These are phyloP conservation scores for Psilopsiagon aymara DNA, from an alignment of 2,113 vertebrate genomes.

Conservation along the genomic window DNA sequence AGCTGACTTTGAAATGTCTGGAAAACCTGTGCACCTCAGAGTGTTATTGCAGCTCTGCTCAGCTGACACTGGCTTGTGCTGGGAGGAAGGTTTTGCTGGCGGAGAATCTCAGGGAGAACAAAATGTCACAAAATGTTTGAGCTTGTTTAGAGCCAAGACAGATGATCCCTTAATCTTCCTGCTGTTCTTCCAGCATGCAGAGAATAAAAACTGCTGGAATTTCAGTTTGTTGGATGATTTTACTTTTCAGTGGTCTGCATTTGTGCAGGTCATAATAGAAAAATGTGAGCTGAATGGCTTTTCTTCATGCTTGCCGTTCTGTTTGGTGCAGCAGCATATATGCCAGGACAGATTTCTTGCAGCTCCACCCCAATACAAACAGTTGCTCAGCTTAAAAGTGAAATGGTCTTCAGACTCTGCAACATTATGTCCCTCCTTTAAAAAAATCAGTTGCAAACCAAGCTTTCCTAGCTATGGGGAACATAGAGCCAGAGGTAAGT, in stretches of 20 bases:
- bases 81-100: not conserved
- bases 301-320: not conserved
- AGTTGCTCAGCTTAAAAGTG: not conserved
- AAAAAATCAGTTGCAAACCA: not conserved
- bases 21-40: not conserved
- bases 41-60: not conserved
- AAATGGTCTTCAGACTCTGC: not conserved
- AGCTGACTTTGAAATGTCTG: not conserved
- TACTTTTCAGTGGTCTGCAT: not conserved
- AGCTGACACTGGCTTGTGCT: not conserved
- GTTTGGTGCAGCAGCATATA: accelerated
- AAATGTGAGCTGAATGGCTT: not conserved
- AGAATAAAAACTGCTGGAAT: not conserved
- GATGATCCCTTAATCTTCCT: not conserved
- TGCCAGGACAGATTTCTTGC: not conserved
- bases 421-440: not conserved
- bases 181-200: not conserved
- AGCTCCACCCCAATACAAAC: not conserved
- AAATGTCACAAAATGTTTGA: not conserved
- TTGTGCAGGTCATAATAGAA: not conserved
- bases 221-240: not conserved
- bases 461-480: not conserved
- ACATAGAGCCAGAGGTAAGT: not conserved
- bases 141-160: not conserved
- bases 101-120: not conserved